These are phyloP conservation scores for Trypoxylon attenuatum DNA, from an alignment of 2,888 invertebrate species.

Conservation along the genomic window DNA sequence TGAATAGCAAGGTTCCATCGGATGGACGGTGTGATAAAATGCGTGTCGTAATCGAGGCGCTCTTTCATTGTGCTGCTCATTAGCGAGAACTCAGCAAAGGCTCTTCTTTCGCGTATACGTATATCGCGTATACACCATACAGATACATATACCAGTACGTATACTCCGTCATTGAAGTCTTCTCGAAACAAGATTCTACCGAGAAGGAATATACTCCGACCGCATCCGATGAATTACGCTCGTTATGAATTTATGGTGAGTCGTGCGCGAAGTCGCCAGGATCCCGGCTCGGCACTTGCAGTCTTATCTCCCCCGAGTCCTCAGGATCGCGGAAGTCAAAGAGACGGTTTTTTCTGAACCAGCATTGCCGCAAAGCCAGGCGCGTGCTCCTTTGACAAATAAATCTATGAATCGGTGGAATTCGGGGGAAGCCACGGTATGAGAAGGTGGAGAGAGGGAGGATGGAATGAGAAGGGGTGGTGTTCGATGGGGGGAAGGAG, in stretches of 20 bases:
- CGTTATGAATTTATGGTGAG: background rate
- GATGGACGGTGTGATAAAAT: constrained; percentile 33
- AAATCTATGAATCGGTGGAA: constrained; percentile 54
- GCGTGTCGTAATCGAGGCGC: constrained; percentile 22
- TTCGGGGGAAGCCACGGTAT: constrained; percentile 37
- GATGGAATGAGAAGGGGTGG: constrained; percentile 1
- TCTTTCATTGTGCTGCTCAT: constrained; percentile 32
- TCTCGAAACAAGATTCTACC: no score
- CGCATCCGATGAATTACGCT: background rate
- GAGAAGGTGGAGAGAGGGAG: background rate
- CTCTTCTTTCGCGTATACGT: no score
- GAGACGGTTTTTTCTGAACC: constrained; percentile 25
- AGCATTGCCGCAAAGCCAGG: constrained; percentile 15
- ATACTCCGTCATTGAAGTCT: no score
- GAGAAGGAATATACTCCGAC: background rate
- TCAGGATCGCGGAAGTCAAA: constrained; percentile 36
- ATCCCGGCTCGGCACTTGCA: no score
- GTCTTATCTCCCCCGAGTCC: constrained; percentile 28
- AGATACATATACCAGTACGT: no score
- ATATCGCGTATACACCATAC: no score
- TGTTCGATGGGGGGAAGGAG: no score
- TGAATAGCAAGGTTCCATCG: constrained; percentile 37
- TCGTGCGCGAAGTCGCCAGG: background rate
- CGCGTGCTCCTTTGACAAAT: constrained; percentile 64
- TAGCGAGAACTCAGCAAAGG: constrained; percentile 1